Base-by-base conservation (phyloP, 2,888 invertebrate genomes). In the Pristionchus exspectatus region DNA sequence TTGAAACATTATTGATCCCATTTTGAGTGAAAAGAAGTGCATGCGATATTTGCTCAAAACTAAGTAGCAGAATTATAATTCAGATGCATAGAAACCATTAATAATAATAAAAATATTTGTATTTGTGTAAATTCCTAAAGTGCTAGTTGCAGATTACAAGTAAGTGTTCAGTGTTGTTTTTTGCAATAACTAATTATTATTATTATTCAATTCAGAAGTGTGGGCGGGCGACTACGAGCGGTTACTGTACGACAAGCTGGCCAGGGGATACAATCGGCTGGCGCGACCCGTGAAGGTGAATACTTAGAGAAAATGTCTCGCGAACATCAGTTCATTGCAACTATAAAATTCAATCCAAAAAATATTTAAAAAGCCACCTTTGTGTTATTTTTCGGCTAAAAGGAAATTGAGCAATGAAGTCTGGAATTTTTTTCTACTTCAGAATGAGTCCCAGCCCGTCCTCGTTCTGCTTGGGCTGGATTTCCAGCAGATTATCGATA, bases 401-500 rank as follows among this genome's bases (percentile, higher is more conserved):
- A 16, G 18, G 4, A 14, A 44, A 33, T 81, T 81, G 21, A 12
- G n/a, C n/a, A 21, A 33, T 1, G 24, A 81, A 81, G 9, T n/a
- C 4, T 5, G 7, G 30, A 54, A 16, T 21, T 56, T 1, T 21
- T 56, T 2, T 56, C 54, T 54, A 54, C 54, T 87, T 9, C 56
- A 88, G 84, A 95, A 96, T 91, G 96, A 96, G 90, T 93, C 94
- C 14, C 93, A 95, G 9, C 94, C 96, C 0, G 95, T 96, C 2
- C 90, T 93, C 1, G 96, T 96, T 24, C 93, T 92, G 59, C 95
- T 96, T 69, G 95, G 95, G 12, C 94, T 96, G 74, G 95, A 95
- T 50, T 93, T 96, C n/a, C 96, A 96, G 91, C 96, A 96, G 91
- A 95, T 96, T 83, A 95, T 96, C 74, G 96, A 96, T 90, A 95